These are phyloP conservation scores for Nomia melanderi DNA, from an alignment of 1,140 invertebrate genomes.

Conservation along the genomic window DNA sequence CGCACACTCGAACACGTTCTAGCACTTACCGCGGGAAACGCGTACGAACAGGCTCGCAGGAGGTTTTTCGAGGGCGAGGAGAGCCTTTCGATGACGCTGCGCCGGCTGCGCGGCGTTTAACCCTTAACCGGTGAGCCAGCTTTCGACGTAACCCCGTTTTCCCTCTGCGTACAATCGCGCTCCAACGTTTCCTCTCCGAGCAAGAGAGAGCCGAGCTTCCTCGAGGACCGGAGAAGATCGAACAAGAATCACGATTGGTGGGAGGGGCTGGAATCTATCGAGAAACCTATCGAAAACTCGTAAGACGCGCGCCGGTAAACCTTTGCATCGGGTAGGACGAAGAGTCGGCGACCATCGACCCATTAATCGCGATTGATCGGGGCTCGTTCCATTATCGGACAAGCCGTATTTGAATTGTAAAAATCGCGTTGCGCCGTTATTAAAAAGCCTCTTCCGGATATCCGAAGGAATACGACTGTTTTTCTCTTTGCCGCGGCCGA, in stretches of 20 bases:
- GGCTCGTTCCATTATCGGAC: background rate
- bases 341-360: background rate
- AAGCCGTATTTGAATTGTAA: background rate
- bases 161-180: no score
- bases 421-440: constrained; percentile 8
- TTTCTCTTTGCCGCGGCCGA: constrained; percentile 17
- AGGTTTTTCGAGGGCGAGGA: background rate
- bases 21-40: constrained; percentile 24
- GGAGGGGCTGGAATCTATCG: no score
- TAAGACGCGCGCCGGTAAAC: no score
- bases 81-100: background rate
- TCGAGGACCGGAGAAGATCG: no score
- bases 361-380: background rate
- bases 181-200: background rate
- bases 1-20: constrained; percentile 54
- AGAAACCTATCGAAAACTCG: no score
- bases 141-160: no score
- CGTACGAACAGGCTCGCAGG: background rate
- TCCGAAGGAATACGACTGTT: constrained; percentile 9
- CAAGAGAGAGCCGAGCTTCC: no score
- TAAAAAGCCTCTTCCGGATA: constrained; percentile 20
- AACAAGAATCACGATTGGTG: no score
- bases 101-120: background rate
- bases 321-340: background rate
- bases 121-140: no score